Conservation (phyloP, 2,113 vertebrate genomes). For the Chrysemys picta region DNA sequence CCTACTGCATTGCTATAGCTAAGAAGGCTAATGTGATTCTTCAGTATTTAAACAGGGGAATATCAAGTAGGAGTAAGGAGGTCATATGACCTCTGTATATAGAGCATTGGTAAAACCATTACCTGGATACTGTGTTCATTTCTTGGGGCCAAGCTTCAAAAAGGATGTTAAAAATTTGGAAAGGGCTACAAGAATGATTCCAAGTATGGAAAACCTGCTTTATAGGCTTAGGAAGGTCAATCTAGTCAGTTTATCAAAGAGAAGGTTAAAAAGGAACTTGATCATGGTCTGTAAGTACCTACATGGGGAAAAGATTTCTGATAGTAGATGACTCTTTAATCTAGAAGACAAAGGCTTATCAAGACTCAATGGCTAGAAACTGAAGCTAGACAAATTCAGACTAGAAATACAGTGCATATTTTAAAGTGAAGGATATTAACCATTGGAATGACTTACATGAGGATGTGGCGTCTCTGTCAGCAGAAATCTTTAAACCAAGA, state of each 20-base stretch:
- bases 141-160: background rate
- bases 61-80: background rate
- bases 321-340: background rate
- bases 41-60: background rate
- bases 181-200: background rate
- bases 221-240: background rate
- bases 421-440: background rate
- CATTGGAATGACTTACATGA: rapidly evolving
- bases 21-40: background rate
- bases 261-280: background rate
- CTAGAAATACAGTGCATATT: rapidly evolving
- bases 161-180: background rate
- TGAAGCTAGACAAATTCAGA: background rate
- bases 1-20: background rate
- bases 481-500: background rate
- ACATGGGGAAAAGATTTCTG: slow-evolving; percentile 2
- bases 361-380: background rate
- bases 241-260: background rate
- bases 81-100: background rate
- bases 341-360: background rate
- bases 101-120: background rate
- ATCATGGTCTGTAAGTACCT: background rate
- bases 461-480: background rate
- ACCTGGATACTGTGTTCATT: background rate
- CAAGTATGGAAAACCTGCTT: background rate